Conservation (phyloP, 2,797 vertebrate genomes). For the Todus mexicanus region DNA sequence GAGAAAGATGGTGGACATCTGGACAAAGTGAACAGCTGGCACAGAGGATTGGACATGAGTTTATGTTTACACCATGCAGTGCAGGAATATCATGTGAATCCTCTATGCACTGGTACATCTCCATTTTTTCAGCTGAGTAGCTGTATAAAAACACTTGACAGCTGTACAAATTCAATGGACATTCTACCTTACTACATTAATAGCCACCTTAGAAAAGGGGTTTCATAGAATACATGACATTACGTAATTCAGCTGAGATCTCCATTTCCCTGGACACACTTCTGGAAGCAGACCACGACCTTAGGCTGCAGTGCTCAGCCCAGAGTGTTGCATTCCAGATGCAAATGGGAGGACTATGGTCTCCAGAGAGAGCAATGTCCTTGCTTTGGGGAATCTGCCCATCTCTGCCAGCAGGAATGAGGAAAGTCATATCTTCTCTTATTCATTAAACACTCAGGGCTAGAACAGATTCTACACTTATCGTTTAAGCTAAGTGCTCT, state of each 20-base stretch:
- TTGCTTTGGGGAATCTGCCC: not conserved
- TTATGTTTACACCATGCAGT: not conserved
- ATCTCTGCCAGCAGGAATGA: not conserved
- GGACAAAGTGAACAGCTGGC: not conserved
- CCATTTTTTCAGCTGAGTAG: not conserved
- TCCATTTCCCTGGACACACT: not conserved
- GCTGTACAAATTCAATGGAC: not conserved
- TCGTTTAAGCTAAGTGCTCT: not conserved
- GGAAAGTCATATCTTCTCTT: not conserved
- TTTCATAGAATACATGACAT: not conserved
- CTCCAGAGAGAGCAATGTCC: not conserved
- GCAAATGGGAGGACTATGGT: not conserved
- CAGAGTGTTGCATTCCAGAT: not conserved
- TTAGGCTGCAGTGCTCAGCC: not conserved
- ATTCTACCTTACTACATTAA: not conserved
- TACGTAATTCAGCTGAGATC: not conserved
- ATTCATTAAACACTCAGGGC: not conserved
- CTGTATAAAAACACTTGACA: not conserved
- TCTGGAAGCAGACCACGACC: not conserved
- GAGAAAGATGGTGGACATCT: not conserved
- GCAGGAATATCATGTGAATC: not conserved
- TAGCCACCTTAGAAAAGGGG: not conserved
- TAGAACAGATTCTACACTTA: not conserved
- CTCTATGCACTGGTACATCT: not conserved
- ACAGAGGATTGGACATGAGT: not conserved